Evolutionary conservation across 92 coral and sea anemone species (phyloP).

Genomic region (Siderastrea radians): DNA sequence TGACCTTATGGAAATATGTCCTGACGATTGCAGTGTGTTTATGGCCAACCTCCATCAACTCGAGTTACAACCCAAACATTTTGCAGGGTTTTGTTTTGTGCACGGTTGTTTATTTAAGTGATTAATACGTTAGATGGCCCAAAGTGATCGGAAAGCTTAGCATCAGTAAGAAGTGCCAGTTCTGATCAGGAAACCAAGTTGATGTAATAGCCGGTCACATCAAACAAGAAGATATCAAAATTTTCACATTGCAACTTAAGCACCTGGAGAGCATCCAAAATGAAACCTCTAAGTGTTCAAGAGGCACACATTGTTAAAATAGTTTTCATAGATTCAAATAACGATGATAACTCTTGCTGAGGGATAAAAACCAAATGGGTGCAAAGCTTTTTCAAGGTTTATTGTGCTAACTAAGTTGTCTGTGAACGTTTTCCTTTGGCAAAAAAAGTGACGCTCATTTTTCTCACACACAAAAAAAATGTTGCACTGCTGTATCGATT

Average conservation of each 20-base stretch:
- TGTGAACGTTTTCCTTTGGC: too few relatives aligned
- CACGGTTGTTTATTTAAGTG: conserved; percentile 19
- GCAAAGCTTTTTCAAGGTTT: not conserved
- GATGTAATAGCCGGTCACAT: conserved; percentile 31
- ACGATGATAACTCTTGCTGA: not conserved
- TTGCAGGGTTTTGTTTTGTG: not conserved
- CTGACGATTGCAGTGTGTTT: not conserved
- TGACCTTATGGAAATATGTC: not conserved
- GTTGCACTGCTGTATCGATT: too few relatives aligned
- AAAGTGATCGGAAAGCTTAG: conserved; percentile 15
- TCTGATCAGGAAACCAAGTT: conserved; percentile 20
- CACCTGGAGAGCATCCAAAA: conserved; percentile 42
- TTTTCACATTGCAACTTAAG: conserved; percentile 12
- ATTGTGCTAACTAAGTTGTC: too few relatives aligned
- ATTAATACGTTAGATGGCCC: not conserved
- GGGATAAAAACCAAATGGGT: not conserved
- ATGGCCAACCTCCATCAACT: conserved; percentile 15
- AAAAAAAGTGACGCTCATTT: too few relatives aligned
- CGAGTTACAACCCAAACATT: conserved; percentile 32
- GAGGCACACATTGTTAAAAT: conserved; percentile 25
- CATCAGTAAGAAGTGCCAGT: not conserved
- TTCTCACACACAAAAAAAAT: too few relatives aligned
- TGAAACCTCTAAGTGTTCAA: not conserved
- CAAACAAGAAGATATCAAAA: conserved; percentile 22
- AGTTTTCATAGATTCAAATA: not conserved